phyloP scores from a whole-genome alignment of 2,113 vertebrate genomes.

The Dromaius novaehollandiae region DNA sequence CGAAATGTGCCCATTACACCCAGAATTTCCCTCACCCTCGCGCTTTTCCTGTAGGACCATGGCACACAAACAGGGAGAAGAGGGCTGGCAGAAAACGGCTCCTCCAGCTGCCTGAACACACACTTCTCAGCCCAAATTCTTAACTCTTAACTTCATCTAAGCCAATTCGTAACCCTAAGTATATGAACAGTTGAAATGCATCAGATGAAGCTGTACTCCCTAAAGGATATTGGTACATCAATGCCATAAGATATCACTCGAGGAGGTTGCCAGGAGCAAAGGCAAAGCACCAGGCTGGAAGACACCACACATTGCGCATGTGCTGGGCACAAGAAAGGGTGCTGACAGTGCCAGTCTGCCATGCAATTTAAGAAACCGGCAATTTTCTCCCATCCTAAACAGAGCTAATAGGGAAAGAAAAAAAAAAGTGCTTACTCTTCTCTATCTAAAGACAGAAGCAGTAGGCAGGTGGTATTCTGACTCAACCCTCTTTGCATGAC shows the following conservation, averaged over 20 bases:
- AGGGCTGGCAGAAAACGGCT: background rate
- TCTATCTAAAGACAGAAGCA: background rate
- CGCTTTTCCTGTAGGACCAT: background rate
- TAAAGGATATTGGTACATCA: background rate
- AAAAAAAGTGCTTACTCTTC: background rate
- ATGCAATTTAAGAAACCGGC: background rate
- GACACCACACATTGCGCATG: rapidly evolving
- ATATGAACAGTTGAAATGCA: background rate
- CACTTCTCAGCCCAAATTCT: background rate
- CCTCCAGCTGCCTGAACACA: background rate
- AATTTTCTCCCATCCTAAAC: background rate
- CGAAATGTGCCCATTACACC: constrained; percentile 38
- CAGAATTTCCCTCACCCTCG: background rate
- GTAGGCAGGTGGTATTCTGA: background rate
- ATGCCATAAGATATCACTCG: background rate
- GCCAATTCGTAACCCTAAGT: background rate
- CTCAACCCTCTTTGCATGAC: background rate
- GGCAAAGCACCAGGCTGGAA: background rate
- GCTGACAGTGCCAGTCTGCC: background rate
- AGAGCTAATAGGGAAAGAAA: background rate
- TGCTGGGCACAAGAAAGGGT: background rate
- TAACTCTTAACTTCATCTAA: background rate
- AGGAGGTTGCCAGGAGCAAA: background rate
- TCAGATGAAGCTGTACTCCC: background rate
- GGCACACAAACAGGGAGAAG: rapidly evolving